phyloP scores from a whole-genome alignment of 2,888 invertebrate genomes.

The Apocheima hispidaria region DNA sequence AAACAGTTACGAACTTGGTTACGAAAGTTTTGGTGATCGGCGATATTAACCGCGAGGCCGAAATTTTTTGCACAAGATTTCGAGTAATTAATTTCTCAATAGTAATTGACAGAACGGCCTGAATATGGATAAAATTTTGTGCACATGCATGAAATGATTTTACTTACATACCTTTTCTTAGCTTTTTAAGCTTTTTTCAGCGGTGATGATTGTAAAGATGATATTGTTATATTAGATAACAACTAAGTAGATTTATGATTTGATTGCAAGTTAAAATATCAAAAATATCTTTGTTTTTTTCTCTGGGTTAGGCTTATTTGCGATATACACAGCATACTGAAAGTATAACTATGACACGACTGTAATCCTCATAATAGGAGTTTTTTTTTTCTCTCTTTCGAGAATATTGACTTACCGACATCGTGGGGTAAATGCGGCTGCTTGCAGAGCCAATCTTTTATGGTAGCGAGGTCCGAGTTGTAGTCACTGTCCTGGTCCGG shows the following conservation, averaged over 20 bases:
- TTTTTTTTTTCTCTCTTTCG: too few species aligned
- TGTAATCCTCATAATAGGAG: too few species aligned
- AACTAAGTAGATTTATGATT: too few species aligned
- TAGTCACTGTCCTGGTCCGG: constrained; percentile 71
- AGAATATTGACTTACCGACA: constrained; percentile 84
- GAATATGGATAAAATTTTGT: background rate
- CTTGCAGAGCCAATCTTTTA: constrained; percentile 87
- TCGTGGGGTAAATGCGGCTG: constrained; percentile 89
- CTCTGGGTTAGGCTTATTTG: too few species aligned
- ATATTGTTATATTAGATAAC: too few species aligned
- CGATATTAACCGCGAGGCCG: constrained; percentile 16
- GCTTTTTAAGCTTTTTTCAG: background rate
- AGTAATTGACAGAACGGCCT: background rate
- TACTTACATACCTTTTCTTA: background rate
- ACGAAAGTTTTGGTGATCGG: constrained; percentile 16
- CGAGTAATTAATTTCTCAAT: background rate
- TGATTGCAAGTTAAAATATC: too few species aligned
- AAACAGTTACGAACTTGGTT: too few species aligned
- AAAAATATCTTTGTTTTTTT: too few species aligned
- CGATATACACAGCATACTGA: too few species aligned
- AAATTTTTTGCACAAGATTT: constrained; percentile 12
- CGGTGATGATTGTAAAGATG: background rate
- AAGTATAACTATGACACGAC: too few species aligned
- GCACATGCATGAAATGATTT: background rate
- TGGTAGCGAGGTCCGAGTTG: constrained; percentile 72